phyloP scores from a whole-genome alignment of 2,888 invertebrate species.

The Chloroclystis v-ata region DNA sequence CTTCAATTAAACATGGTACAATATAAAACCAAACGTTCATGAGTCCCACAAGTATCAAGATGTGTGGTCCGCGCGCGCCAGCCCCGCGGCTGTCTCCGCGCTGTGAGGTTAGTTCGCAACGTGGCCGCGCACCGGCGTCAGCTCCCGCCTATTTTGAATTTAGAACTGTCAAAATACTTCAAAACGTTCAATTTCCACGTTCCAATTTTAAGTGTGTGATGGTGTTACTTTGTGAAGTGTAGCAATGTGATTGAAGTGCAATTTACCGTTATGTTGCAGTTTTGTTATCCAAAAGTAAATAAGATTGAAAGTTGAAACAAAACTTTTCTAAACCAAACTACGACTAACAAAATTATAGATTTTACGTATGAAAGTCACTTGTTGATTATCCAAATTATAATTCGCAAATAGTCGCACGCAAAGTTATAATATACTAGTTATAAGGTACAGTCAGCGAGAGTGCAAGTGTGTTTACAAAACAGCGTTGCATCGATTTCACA shows the following conservation, averaged over 20 bases:
- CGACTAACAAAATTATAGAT: too few species aligned
- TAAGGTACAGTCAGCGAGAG: constrained; percentile 25
- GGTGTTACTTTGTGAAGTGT: not conserved
- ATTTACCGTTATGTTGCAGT: too few species aligned
- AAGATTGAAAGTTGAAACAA: too few species aligned
- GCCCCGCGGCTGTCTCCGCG: constrained; percentile 50
- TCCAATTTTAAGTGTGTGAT: not conserved
- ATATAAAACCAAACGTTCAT: too few species aligned
- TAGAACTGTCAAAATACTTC: constrained; percentile 11
- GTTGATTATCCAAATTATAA: constrained; percentile 31
- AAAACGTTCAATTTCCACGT: not conserved
- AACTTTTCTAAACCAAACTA: too few species aligned
- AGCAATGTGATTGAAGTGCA: too few species aligned
- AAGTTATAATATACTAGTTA: not conserved
- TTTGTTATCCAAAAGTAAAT: too few species aligned
- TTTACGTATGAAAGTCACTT: too few species aligned
- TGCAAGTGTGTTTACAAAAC: constrained; percentile 75
- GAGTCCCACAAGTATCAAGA: constrained; percentile 54
- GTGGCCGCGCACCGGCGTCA: constrained; percentile 68
- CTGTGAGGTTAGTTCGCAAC: constrained; percentile 75
- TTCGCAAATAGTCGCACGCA: not conserved
- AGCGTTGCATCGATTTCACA: constrained; percentile 76
- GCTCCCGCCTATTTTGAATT: constrained; percentile 46
- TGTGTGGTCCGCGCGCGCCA: constrained; percentile 40
- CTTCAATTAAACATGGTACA: too few species aligned